Conservation (phyloP, 2,113 vertebrate species). For the Xiphophorus maculatus region DNA sequence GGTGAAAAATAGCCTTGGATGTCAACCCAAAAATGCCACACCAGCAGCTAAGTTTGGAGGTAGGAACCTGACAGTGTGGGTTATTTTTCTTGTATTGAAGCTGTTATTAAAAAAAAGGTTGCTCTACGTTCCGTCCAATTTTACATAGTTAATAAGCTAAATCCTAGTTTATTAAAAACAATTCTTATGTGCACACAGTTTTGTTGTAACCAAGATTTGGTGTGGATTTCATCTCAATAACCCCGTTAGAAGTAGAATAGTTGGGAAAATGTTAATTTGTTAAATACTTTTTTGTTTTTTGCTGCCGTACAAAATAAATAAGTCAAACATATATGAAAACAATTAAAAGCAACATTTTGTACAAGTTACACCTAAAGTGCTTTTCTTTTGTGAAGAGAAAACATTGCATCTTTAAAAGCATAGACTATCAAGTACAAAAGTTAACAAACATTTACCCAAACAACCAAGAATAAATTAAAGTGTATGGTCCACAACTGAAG, state of each 20-base stretch:
- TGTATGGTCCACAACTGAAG: constrained; percentile 81
- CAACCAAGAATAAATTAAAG: constrained; percentile 67
- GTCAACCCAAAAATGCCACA: too few species aligned
- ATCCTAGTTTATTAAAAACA: neutral
- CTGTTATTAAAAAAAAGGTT: too few species aligned
- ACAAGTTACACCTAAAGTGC: constrained; percentile 82
- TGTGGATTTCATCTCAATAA: neutral
- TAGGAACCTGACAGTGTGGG: too few species aligned
- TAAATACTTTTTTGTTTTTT: neutral
- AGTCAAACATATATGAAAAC: constrained; percentile 72
- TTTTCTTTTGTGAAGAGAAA: constrained; percentile 75
- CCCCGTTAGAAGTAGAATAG: neutral
- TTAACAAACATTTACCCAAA: constrained; percentile 44
- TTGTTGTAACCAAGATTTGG: neutral
- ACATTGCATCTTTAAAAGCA: constrained; percentile 80
- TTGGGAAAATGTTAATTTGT: neutral
- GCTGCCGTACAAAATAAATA: constrained; percentile 65
- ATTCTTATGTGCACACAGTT: neutral
- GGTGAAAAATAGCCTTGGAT: too few species aligned
- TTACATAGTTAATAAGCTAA: neutral
- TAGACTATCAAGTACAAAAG: constrained; percentile 58
- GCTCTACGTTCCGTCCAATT: neutral
- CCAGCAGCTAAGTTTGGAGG: too few species aligned
- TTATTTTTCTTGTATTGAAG: too few species aligned
- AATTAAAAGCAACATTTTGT: constrained; percentile 61